phyloP scores from a whole-genome alignment of 2,797 vertebrate species.

The Rhinatrema bivittatum region DNA sequence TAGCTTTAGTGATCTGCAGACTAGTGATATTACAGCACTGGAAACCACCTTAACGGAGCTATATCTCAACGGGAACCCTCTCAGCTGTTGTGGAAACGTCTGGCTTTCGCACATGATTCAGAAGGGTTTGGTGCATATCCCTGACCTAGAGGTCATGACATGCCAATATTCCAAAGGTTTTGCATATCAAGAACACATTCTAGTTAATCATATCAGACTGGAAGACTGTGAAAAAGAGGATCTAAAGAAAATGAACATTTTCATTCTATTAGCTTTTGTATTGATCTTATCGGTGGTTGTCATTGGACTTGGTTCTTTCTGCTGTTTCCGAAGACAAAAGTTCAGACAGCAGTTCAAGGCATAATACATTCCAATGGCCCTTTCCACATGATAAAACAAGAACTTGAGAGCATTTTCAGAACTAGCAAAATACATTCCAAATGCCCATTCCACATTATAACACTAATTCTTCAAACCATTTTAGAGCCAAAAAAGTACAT shows the following conservation, averaged over 20 bases:
- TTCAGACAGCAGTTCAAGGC: slow-evolving; percentile 58
- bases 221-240: slow-evolving; percentile 70
- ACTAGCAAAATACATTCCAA: no score
- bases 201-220: slow-evolving; percentile 50
- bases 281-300: slow-evolving; percentile 42
- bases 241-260: slow-evolving; percentile 47
- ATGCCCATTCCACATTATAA: no score
- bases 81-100: slow-evolving; percentile 80
- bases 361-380: slow-evolving; percentile 9
- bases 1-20: slow-evolving; percentile 69
- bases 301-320: slow-evolving; percentile 40
- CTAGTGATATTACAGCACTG: slow-evolving; percentile 62
- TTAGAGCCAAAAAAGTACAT: no score
- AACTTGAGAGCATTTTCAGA: no score
- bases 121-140: slow-evolving; percentile 61
- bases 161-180: slow-evolving; percentile 61
- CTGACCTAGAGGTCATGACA: slow-evolving; percentile 59
- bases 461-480: no score
- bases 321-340: slow-evolving; percentile 48
- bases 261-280: slow-evolving; percentile 47
- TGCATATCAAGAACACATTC: slow-evolving; percentile 56
- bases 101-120: slow-evolving; percentile 72
- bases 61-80: slow-evolving; percentile 81
- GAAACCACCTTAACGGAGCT: slow-evolving; percentile 74
- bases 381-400: no score